These are phyloP conservation scores for Latrodectus hesperus DNA, from an alignment of 2,888 invertebrate genomes.

Conservation along the genomic window DNA sequence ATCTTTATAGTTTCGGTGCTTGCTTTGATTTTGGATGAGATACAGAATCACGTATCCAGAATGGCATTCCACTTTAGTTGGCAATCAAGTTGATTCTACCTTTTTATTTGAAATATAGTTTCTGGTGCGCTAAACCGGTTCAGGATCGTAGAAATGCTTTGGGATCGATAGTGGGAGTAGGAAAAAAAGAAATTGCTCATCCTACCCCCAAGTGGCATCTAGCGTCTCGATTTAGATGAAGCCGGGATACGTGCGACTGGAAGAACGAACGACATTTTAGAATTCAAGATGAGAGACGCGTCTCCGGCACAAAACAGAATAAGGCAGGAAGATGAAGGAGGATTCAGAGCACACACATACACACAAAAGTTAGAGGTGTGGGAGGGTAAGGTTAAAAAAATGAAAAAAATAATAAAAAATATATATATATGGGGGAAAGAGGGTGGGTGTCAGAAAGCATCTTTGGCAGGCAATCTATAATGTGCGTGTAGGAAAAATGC, in stretches of 20 bases:
- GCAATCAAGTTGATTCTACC: too few species aligned
- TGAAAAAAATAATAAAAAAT: not conserved
- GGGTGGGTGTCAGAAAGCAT: constrained; percentile 50
- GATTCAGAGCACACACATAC: constrained; percentile 1
- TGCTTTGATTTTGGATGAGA: too few species aligned
- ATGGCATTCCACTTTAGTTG: too few species aligned
- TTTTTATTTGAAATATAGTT: too few species aligned
- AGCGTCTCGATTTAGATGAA: constrained; percentile 10
- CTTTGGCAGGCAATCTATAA: constrained; percentile 68
- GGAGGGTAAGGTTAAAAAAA: constrained; percentile 12
- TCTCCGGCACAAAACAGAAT: constrained; percentile 52
- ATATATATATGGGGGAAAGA: constrained; percentile 1
- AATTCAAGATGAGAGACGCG: constrained; percentile 67
- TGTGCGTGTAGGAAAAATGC: constrained; percentile 66
- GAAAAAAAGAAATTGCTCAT: too few species aligned
- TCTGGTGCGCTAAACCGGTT: too few species aligned
- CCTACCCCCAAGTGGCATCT: too few species aligned
- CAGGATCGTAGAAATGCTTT: too few species aligned
- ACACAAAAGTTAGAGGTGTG: not conserved
- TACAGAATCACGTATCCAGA: too few species aligned
- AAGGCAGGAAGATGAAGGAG: constrained; percentile 40
- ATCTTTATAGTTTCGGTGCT: too few species aligned
- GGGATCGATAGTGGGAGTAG: constrained; percentile 1
- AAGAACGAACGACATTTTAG: constrained; percentile 47
- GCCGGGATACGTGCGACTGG: not conserved